Percentiles rank a stretch among this genome's conserved stretches.
phyloP scores from a whole-genome alignment of 1,140 invertebrate species.

The Bathynomus jamesi region DNA sequence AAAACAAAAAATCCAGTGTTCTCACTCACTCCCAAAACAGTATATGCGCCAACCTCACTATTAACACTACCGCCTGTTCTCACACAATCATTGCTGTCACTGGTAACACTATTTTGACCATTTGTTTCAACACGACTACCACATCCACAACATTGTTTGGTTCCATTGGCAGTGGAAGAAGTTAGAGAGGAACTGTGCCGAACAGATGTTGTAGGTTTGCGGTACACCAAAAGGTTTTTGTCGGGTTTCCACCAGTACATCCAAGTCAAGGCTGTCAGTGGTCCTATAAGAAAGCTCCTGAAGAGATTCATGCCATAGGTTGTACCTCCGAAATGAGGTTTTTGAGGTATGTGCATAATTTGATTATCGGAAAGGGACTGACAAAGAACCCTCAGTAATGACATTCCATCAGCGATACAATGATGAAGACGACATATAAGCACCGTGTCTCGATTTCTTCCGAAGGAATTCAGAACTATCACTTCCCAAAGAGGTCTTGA shows the following conservation, averaged over 20 bases:
- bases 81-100: neutral
- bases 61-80: slow-evolving; percentile 27
- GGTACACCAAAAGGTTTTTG: neutral
- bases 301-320: slow-evolving; percentile 46
- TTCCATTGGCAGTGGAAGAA: neutral
- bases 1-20: slow-evolving; percentile 24
- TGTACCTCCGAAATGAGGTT: slow-evolving; percentile 46
- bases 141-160: neutral
- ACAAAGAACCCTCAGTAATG: slow-evolving; percentile 48
- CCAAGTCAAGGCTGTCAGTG: slow-evolving; percentile 50
- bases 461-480: slow-evolving; percentile 47
- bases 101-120: neutral
- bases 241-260: slow-evolving; percentile 39
- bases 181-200: neutral
- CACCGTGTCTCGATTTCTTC: slow-evolving; percentile 46
- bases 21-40: slow-evolving; percentile 26
- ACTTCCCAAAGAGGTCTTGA: slow-evolving; percentile 53
- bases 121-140: neutral
- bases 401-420: slow-evolving; percentile 52
- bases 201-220: neutral
- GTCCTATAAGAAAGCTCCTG: slow-evolving; percentile 49
- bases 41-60: slow-evolving; percentile 30
- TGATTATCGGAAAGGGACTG: slow-evolving; percentile 49
- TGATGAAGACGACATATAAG: slow-evolving; percentile 52
- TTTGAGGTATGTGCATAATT: slow-evolving; percentile 40